Base-by-base conservation (phyloP, 2,113 vertebrate species). In the Progne subis region DNA sequence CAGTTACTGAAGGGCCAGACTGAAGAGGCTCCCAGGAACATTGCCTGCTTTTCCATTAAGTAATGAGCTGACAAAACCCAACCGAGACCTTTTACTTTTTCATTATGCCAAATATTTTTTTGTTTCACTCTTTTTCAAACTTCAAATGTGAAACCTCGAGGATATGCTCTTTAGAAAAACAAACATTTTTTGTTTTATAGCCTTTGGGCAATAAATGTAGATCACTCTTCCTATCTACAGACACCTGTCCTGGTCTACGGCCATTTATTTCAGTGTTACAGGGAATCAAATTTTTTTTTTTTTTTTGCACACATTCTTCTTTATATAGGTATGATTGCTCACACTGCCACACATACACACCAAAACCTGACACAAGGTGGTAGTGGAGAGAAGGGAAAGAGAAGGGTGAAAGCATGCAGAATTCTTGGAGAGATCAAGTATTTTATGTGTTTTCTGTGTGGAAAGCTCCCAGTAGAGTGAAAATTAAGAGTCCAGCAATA, bases 321-420 rank as follows among this genome's bases (percentile, higher is more conserved):
- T 79, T 37, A 34, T 68, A 11, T 64, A 71, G 21, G 3, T 1
- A 5, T 50, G 43, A 37, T 53, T 7, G 1, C 13, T 77, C 18
- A 25, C 19, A 20, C 8, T 64, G 31, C n/a, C 59, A 64, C n/a
- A 83, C 20, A 90, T 23, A 52, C n/a, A 57, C 18, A 1, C 68
- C 68, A 65, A 92, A 95, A 95, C 57, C 79, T 95, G 88, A 76
- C 86, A 95, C 71, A 92, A 95, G 76, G 63, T 95, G 91, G 76
- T 95, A 90, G 91, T 83, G 82, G 68, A 88, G 53, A 88, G 88
- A 95, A 93, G 44, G 41, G n/a, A 88, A 85, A 93, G 15, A 60
- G 18, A 12, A 88, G 5, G 9, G 21, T 0, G 9, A 68, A 82
- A 69, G 31, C 23, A 44, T 64, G 90, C 52, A 70, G 10, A 78